Conservation (phyloP, 2,113 vertebrate species). For the Cavia porcellus region DNA sequence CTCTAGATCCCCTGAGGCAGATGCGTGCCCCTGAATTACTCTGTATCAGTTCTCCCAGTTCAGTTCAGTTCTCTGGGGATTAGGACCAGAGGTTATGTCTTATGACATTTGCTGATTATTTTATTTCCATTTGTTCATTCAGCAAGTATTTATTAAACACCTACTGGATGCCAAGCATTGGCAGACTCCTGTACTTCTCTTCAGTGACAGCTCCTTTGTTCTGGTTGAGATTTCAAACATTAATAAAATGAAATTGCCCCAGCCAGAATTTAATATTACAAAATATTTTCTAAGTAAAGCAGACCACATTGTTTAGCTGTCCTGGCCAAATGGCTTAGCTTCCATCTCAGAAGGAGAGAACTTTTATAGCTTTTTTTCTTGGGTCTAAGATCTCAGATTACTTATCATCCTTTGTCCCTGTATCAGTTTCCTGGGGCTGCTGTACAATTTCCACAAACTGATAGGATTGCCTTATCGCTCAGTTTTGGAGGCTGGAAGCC, state of each 20-base stretch:
- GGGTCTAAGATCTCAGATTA: background rate
- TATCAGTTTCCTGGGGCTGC: background rate
- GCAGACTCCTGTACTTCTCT: slow-evolving; percentile 12
- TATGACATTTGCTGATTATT: slow-evolving; percentile 16
- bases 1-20: background rate
- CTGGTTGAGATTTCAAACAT: slow-evolving; percentile 44
- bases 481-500: background rate
- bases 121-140: slow-evolving; percentile 19
- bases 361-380: slow-evolving; percentile 16
- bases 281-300: slow-evolving; percentile 65
- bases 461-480: background rate
- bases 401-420: background rate
- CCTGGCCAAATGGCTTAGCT: slow-evolving; percentile 24
- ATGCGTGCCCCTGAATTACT: background rate
- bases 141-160: slow-evolving; percentile 49
- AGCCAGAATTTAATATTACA: slow-evolving; percentile 58
- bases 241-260: slow-evolving; percentile 45
- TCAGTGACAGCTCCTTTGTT: slow-evolving; percentile 51
- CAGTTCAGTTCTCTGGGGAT: background rate
- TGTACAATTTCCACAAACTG: background rate
- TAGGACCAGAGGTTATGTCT: slow-evolving; percentile 26
- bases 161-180: slow-evolving; percentile 33
- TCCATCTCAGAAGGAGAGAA: slow-evolving; percentile 26
- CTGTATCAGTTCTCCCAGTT: background rate
- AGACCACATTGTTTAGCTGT: slow-evolving; percentile 42